A percentile compares a stretch with the other conserved stretches of the same genome.
These are phyloP conservation scores for Cataglyphis livida DNA, from an alignment of 2,888 invertebrate species.

Conservation along the genomic window DNA sequence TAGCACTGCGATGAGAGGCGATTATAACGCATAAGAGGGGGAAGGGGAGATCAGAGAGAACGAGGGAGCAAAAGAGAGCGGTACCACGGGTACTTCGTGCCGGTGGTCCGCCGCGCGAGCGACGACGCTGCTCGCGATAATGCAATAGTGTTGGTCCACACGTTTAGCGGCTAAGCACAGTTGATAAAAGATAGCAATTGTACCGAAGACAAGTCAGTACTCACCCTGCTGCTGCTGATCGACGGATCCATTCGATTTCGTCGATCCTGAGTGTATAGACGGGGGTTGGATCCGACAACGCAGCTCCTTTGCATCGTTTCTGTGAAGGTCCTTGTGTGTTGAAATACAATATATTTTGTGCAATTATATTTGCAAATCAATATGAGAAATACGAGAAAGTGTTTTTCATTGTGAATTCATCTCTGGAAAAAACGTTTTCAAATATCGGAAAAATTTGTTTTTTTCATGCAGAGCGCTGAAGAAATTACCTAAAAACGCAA, in stretches of 20 bases:
- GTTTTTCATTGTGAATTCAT: background rate
- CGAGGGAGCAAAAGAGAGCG: constrained; percentile 62
- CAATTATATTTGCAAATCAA: background rate
- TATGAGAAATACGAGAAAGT: background rate
- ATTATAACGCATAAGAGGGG: constrained; percentile 70
- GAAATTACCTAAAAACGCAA: background rate
- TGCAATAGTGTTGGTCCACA: constrained; percentile 82
- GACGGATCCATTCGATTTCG: constrained; percentile 36
- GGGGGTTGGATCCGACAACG: background rate
- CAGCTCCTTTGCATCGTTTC: background rate
- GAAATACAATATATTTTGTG: background rate
- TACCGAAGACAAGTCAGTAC: constrained; percentile 81
- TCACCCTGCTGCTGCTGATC: constrained; percentile 71
- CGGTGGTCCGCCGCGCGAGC: constrained; percentile 61
- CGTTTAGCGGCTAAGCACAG: constrained; percentile 76
- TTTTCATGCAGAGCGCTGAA: background rate
- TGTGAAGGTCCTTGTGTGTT: background rate
- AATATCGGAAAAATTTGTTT: background rate
- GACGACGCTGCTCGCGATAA: constrained; percentile 79
- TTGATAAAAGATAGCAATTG: constrained; percentile 85
- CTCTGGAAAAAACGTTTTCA: background rate
- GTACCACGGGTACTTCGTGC: constrained; percentile 54
- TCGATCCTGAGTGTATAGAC: background rate
- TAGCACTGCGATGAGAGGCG: constrained; percentile 68
- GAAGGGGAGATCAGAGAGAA: constrained; percentile 36